These are phyloP conservation scores for Neocrepidodera transversa DNA, from an alignment of 2,888 invertebrate genomes.

Conservation along the genomic window DNA sequence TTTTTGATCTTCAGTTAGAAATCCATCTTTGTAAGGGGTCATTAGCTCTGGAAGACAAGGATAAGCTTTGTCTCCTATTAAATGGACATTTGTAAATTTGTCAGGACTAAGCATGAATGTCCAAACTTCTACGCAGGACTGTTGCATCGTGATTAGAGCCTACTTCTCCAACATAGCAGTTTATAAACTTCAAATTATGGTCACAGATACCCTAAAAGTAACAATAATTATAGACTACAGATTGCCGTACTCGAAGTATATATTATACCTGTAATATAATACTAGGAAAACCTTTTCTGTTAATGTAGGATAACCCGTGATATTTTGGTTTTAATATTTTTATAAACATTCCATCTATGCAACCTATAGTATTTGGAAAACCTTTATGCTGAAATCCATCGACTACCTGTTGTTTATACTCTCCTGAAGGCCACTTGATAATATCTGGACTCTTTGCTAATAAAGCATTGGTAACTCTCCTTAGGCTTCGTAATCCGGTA, in stretches of 20 bases:
- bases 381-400: background rate
- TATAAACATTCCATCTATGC: slow-evolving; percentile 19
- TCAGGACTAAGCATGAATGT: too few relatives aligned
- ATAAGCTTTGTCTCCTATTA: too few relatives aligned
- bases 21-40: too few relatives aligned
- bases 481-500: slow-evolving; percentile 15
- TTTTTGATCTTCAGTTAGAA: too few relatives aligned
- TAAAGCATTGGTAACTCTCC: slow-evolving; percentile 19
- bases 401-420: background rate
- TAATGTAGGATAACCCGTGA: slow-evolving; percentile 9
- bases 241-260: too few relatives aligned
- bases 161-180: too few relatives aligned
- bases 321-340: slow-evolving; percentile 15
- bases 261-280: background rate
- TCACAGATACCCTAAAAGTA: too few relatives aligned
- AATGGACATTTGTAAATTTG: too few relatives aligned
- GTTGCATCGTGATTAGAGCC: slow-evolving; percentile 4
- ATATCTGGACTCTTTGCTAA: slow-evolving; percentile 4
- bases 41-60: too few relatives aligned
- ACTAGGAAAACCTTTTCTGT: background rate
- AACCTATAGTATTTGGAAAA: slow-evolving; percentile 19
- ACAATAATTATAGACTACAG: too few relatives aligned
- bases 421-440: slow-evolving; percentile 13
- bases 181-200: too few relatives aligned
- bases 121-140: slow-evolving; percentile 1